These are phyloP conservation scores for Chinchilla lanigera DNA, from an alignment of 2,113 vertebrate species.

Conservation along the genomic window DNA sequence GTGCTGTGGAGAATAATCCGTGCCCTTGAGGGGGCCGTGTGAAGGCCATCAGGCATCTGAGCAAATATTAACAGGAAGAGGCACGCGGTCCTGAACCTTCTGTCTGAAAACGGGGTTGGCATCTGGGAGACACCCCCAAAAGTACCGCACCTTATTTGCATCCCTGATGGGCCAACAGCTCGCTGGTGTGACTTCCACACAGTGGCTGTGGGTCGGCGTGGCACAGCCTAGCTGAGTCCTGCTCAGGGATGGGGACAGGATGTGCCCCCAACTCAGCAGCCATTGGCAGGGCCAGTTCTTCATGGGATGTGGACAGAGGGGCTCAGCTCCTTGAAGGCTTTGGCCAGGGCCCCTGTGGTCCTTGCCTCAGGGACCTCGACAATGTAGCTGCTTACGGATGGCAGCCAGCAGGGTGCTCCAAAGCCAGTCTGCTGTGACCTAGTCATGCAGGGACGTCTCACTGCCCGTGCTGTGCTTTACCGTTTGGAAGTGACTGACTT, in stretches of 20 bases:
- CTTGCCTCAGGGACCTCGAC: neutral
- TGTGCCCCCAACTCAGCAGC: neutral
- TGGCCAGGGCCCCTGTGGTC: neutral
- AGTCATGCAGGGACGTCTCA: neutral
- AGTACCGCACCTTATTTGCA: neutral
- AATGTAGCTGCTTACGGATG: neutral
- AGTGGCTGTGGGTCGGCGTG: neutral
- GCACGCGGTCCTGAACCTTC: neutral
- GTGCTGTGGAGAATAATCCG: neutral
- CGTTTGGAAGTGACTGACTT: neutral
- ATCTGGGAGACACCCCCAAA: neutral
- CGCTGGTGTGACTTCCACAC: neutral
- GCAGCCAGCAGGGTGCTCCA: neutral
- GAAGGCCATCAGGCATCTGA: neutral
- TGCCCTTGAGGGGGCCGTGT: neutral
- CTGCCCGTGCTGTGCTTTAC: neutral
- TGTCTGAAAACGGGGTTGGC: neutral
- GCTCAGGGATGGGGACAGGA: neutral
- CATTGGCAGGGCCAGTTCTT: neutral
- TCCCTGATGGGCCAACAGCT: neutral
- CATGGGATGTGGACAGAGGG: rapidly evolving
- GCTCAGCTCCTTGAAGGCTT: neutral
- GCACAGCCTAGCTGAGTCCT: neutral
- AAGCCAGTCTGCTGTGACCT: neutral
- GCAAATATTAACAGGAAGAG: neutral